phyloP scores from a whole-genome alignment of 2,797 vertebrate species.

The Lithobates pipiens region DNA sequence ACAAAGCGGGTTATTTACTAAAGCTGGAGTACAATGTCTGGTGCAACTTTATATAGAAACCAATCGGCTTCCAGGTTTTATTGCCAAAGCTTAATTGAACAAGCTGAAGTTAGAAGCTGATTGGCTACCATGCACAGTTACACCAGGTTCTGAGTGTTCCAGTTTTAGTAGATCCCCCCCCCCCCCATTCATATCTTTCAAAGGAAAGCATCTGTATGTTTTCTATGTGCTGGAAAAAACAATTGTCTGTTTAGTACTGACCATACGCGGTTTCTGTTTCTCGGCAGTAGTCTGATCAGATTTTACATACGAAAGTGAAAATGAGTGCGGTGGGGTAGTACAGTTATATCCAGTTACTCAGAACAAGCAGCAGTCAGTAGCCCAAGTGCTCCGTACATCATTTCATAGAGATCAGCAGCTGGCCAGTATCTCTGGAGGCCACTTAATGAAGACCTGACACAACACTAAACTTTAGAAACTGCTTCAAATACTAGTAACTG shows the following conservation, averaged over 20 bases:
- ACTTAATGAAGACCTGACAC: neutral
- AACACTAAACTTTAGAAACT: constrained; percentile 3
- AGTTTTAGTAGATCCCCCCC: no score
- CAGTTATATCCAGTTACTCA: neutral
- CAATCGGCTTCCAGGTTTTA: no score
- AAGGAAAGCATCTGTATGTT: neutral
- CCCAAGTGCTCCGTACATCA: neutral
- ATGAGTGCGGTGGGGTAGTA: neutral
- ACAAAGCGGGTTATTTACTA: neutral
- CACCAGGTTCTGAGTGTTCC: no score
- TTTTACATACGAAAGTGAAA: constrained; percentile 37
- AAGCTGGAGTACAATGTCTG: no score
- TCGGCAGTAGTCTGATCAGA: neutral
- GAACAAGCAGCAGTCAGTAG: constrained; percentile 16
- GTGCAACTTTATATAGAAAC: no score
- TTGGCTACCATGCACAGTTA: no score
- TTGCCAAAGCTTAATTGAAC: no score
- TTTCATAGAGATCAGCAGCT: constrained; percentile 28
- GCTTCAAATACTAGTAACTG: no score
- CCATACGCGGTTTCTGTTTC: neutral
- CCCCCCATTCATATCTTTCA: no score
- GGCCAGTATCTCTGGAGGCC: constrained; percentile 7
- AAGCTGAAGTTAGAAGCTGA: no score
- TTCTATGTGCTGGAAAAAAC: neutral
- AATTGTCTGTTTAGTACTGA: neutral